Percentiles rank a stretch among this genome's conserved stretches.
Evolutionary conservation across 2,888 invertebrate species (phyloP).

Genomic region (Sphinx pinastri): DNA sequence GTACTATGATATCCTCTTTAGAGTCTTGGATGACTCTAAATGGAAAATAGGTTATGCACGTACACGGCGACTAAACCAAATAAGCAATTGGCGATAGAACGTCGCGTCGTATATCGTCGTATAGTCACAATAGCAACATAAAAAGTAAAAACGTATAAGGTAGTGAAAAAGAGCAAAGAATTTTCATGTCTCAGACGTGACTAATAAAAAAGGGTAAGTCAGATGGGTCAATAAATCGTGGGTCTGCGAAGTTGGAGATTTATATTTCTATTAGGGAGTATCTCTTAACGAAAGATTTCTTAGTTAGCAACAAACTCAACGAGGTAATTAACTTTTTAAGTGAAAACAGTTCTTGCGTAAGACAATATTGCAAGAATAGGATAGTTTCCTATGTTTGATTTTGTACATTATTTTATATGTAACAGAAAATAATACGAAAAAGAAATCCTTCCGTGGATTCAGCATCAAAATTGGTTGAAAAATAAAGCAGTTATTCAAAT

Average conservation of each 20-base stretch:
- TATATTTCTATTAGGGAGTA: slow-evolving; percentile 69
- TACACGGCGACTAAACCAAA: not conserved
- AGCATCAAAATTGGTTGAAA: no score
- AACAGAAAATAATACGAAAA: no score
- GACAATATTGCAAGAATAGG: not conserved
- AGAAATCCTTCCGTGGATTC: no score
- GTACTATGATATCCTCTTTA: no score
- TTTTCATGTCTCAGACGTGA: slow-evolving; percentile 71
- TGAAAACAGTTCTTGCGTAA: slow-evolving; percentile 11
- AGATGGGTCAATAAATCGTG: slow-evolving; percentile 68
- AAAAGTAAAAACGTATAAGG: slow-evolving; percentile 44
- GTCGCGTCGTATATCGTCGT: slow-evolving; percentile 2
- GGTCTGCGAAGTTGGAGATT: slow-evolving; percentile 64
- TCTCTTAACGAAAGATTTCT: slow-evolving; percentile 25
- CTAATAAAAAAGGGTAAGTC: slow-evolving; percentile 71
- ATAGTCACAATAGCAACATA: slow-evolving; percentile 31
- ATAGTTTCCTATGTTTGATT: no score
- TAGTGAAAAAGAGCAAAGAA: slow-evolving; percentile 50
- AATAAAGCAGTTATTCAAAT: no score
- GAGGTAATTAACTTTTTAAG: slow-evolving; percentile 19
- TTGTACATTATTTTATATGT: no score
- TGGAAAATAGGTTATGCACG: no score
- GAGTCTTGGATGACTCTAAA: no score
- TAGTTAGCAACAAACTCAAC: slow-evolving; percentile 19
- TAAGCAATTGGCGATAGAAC: not conserved